A percentile compares a stretch with the other conserved stretches of the same genome.
These are phyloP conservation scores for Pseudomyrmex cubaensis DNA, from an alignment of 1,140 invertebrate species.

Conservation along the genomic window DNA sequence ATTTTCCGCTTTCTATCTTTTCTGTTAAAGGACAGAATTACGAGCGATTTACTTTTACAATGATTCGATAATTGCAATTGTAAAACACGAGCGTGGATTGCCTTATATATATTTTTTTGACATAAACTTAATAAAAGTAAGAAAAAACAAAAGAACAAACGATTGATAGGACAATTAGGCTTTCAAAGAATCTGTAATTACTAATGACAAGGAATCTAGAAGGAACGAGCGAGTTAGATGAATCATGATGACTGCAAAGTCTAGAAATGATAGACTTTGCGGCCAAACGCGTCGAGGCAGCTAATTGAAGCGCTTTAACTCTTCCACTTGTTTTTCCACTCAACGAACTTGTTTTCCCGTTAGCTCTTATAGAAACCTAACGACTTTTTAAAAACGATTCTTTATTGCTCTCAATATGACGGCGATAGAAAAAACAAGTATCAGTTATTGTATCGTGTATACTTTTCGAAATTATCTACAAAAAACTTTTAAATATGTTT, in stretches of 20 bases:
- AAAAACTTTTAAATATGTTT: not conserved
- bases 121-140: not conserved
- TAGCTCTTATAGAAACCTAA: constrained; percentile 40
- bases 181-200: constrained; percentile 36
- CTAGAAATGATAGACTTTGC: constrained; percentile 47
- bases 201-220: not conserved
- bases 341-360: constrained; percentile 41
- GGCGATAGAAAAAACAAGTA: not conserved
- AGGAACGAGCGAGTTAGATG: constrained; percentile 44
- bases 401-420: not conserved
- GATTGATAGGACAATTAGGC: not conserved
- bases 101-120: no score
- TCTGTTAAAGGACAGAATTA: no score
- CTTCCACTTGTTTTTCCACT: constrained; percentile 49
- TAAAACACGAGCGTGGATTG: no score
- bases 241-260: constrained; percentile 43
- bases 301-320: constrained; percentile 64
- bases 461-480: not conserved
- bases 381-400: constrained; percentile 13
- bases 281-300: constrained; percentile 24
- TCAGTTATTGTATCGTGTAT: not conserved
- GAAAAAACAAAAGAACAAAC: not conserved
- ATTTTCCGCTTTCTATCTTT: not conserved
- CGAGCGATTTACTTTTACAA: no score
- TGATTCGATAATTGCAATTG: no score